A percentile compares a stretch with the other conserved stretches of the same genome.
These are phyloP conservation scores for Temnothorax rugatulus DNA, from an alignment of 2,888 invertebrate genomes.

Conservation along the genomic window DNA sequence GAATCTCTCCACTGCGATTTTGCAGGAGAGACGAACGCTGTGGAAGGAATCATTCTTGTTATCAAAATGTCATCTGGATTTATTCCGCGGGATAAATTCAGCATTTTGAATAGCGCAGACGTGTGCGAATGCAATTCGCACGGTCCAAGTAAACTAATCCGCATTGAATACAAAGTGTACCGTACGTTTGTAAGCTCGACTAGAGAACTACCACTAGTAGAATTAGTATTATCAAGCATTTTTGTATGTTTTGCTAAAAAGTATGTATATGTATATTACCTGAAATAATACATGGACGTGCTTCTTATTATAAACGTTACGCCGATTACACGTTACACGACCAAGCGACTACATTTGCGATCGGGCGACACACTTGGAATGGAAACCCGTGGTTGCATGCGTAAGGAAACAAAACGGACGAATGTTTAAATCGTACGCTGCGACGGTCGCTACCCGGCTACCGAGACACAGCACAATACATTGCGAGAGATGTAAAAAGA, in stretches of 20 bases:
- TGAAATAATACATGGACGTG: constrained; percentile 36
- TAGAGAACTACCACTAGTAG: constrained; percentile 48
- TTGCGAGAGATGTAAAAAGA: constrained; percentile 57
- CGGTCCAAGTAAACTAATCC: background rate
- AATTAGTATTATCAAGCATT: constrained; percentile 47
- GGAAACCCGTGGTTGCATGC: constrained; percentile 3
- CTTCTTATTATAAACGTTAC: constrained; percentile 52
- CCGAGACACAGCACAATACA: constrained; percentile 48
- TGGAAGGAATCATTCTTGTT: constrained; percentile 50
- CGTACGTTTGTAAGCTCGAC: constrained; percentile 52
- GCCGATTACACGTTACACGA: constrained; percentile 20
- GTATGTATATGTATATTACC: constrained; percentile 27
- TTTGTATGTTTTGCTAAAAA: constrained; percentile 64
- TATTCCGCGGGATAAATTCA: constrained; percentile 22
- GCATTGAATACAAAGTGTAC: constrained; percentile 28
- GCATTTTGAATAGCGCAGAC: constrained; percentile 50
- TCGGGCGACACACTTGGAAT: background rate
- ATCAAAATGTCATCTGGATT: constrained; percentile 33
- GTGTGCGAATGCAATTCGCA: constrained; percentile 36
- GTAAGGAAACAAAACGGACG: background rate
- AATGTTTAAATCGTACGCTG: background rate
- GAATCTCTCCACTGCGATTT: constrained; percentile 39
- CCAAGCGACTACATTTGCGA: constrained; percentile 7
- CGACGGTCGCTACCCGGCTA: constrained; percentile 31
- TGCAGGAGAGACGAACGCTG: background rate